Evolutionary conservation across 2,888 invertebrate species (phyloP).

Genomic region (Synanthedon tipuliformis): DNA sequence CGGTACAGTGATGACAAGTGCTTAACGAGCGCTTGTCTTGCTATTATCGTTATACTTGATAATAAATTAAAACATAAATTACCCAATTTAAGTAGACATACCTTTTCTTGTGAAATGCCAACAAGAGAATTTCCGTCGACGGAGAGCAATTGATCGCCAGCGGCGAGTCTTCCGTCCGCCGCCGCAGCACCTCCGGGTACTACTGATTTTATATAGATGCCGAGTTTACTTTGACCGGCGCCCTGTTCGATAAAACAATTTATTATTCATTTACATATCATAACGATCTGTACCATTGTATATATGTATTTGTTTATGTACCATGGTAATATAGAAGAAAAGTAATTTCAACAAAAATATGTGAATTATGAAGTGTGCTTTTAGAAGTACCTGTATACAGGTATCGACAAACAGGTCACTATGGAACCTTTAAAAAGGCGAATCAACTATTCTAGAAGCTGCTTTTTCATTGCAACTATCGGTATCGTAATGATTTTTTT

Average conservation of each 20-base stretch:
- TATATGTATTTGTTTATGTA: no score
- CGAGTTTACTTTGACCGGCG: conserved; percentile 76
- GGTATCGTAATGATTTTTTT: background rate
- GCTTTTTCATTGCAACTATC: no score
- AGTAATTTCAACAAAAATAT: no score
- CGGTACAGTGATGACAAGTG: background rate
- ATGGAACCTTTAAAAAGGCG: no score
- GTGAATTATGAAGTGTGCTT: no score
- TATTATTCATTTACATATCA: no score
- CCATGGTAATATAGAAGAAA: no score
- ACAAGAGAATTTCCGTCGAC: conserved; percentile 97
- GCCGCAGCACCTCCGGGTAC: conserved; percentile 94
- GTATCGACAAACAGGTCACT: no score
- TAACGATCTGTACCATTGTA: no score
- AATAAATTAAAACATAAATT: background rate
- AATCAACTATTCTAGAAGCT: no score
- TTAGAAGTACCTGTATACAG: no score
- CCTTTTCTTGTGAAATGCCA: conserved; percentile 84
- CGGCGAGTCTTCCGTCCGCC: conserved; percentile 92
- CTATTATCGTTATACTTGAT: background rate
- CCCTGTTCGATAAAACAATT: conserved; percentile 26
- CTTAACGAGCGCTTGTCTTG: background rate
- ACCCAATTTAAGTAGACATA: conserved; percentile 9
- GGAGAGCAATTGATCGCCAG: conserved; percentile 96
- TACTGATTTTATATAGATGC: conserved; percentile 99